Evolutionary conservation across 2,797 vertebrate species (phyloP), one percentile per base, ranked within the genome.

Genomic region (Sylvia borin): DNA sequence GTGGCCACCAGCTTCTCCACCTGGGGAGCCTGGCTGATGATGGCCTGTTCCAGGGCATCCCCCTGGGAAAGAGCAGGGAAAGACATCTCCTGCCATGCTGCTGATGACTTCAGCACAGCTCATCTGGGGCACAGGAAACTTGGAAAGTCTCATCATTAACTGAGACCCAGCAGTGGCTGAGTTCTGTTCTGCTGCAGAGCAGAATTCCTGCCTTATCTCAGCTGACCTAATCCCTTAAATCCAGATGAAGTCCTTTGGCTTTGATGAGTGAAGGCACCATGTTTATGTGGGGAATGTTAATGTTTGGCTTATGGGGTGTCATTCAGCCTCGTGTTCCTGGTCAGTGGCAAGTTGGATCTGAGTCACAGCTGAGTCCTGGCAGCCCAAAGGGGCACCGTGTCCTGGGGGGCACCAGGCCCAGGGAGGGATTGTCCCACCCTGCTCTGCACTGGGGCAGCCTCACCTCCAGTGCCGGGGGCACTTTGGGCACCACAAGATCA

Each of bases 1-100:
- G 98, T 99, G 85, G 99, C 99, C 3, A 99, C 99, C 42, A 99
- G 98, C 95, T 99, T 99, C 98, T 99, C 99, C 75, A 99, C 98
- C 97, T 99, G 99, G 7, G 99, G 99, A 21, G 99, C 99, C 93
- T 99, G 99, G 95, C 98, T 99, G 95, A 99, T 98, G 96, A 99
- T 98, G 93, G 99, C 99, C 97, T 99, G 99, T 92, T 99, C 99
- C 71, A 99, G 98, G 31, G 99, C 98, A 8, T 99, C 99, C 1
- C 99, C 99, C 99, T 99, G 92, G 57, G 42, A 93, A 38, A 81
- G 82, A 81, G 55, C 7, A 55, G 84, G 45, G 55, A 32, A 25
- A 19, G 32, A 74, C 48, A 40, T 11, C 27, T 62, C 10, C 43
- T 66, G 50, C 24, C 21, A 3, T 13, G 9, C 66, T 24, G 68